Base-by-base conservation (phyloP, 2,113 vertebrate species). In the Tretioscincus oriximinensis region DNA sequence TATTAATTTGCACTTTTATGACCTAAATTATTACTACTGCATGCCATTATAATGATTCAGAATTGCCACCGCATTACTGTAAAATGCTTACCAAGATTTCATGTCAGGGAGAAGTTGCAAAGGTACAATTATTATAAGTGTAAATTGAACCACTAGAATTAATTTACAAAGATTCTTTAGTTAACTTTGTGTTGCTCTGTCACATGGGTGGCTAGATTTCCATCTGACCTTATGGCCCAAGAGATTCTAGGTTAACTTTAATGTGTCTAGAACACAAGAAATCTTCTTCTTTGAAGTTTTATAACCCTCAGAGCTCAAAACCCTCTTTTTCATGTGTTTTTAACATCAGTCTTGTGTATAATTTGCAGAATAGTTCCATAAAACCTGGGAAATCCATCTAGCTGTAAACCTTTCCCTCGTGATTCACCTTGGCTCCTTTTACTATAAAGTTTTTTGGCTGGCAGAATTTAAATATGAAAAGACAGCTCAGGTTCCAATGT, bases 321-420 rank as follows among this genome's bases (percentile, higher is more conserved):
- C 16, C 45, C 21, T 77, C 41, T 81, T 76, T 58, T 66, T 75
- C 72, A 29, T 61, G 54, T 84, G 65, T 64, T 84, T 80, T 86
- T 83, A 73, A 73, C 63, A 73, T 77, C 68, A 69, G 31, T 58
- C 54, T 73, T 73, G 68, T 69, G 28, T 83, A 77, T 45, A 64
- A 45, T 73, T 81, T 54, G 35, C 65, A 71, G 73, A 77, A 80
- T 64, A 22, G 16, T 64, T 86, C 69, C 65, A 80, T 80, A 80
- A 77, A 83, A 80, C 16, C 54, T 60, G 65, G 29, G 35, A 71
- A 76, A 12, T 41, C 35, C 49, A 67, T 20, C 41, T 70, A 29
- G 54, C 72, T 76, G 68, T n/a, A 63, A 71, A 63, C 12, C 51
- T 79, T 71, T 65, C 5, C 66, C 29, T 60, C 31, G 21, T 77